phyloP scores from a whole-genome alignment of 2,888 invertebrate species.

The Arrhopalites spinosus region DNA sequence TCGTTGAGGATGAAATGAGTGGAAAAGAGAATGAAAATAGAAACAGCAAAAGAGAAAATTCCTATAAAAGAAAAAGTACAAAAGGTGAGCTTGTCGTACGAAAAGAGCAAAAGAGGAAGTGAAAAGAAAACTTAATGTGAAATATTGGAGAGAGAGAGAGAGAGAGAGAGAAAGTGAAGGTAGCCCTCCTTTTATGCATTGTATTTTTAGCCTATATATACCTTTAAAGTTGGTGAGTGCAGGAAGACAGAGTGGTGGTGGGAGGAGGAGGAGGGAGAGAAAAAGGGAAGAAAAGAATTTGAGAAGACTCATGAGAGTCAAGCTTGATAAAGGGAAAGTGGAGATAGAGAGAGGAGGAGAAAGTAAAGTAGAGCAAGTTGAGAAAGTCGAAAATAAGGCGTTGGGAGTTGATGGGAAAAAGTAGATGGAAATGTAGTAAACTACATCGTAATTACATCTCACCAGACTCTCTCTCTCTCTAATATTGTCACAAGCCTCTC shows the following conservation, averaged over 20 bases:
- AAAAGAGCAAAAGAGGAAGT: too few species aligned
- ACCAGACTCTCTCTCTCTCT: neutral
- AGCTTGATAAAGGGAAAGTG: neutral
- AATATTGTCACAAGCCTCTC: constrained; percentile 17
- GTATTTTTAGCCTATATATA: neutral
- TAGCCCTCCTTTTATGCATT: neutral
- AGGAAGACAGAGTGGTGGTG: neutral
- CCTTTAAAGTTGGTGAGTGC: neutral
- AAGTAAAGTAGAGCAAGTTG: neutral
- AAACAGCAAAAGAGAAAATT: too few species aligned
- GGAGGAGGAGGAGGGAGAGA: neutral
- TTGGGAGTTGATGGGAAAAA: constrained; percentile 9
- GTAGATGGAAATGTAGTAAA: constrained; percentile 23
- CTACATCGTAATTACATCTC: constrained; percentile 32
- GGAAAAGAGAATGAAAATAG: too few species aligned
- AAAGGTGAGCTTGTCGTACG: too few species aligned
- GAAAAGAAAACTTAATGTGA: too few species aligned
- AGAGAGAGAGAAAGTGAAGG: neutral
- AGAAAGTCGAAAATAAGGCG: neutral
- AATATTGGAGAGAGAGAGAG: too few species aligned
- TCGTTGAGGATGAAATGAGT: too few species aligned
- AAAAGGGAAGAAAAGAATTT: neutral
- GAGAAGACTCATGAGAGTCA: neutral
- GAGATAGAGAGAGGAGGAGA: neutral
- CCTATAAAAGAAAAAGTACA: too few species aligned